Conservation (phyloP, 2,888 invertebrate species). For the Elysia crispata region DNA sequence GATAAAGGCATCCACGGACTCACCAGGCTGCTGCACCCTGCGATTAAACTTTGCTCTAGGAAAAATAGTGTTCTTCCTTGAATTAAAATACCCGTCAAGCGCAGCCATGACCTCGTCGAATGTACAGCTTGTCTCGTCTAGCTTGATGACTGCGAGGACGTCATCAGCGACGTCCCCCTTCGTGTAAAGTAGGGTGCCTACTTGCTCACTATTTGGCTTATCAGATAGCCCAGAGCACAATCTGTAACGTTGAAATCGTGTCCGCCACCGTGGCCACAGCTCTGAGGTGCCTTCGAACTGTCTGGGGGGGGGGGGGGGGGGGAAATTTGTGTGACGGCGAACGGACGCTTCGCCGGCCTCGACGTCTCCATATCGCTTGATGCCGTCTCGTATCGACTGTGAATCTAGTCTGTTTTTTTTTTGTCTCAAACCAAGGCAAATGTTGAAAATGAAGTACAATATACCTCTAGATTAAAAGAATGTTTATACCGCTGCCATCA, state of each 20-base stretch:
- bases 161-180: conserved; percentile 3
- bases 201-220: background rate
- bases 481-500: too few relatives aligned
- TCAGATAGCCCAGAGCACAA: background rate
- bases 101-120: background rate
- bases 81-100: conserved; percentile 4
- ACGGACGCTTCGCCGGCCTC: too few relatives aligned
- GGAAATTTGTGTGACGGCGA: too few relatives aligned
- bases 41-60: background rate
- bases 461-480: too few relatives aligned
- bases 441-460: too few relatives aligned
- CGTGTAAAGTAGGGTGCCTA: conserved; percentile 16
- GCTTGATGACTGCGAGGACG: background rate
- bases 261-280: too few relatives aligned
- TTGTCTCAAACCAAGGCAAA: too few relatives aligned
- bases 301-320: too few relatives aligned
- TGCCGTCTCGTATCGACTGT: too few relatives aligned
- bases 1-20: background rate
- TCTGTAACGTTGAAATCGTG: background rate
- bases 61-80: background rate
- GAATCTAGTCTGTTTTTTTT: too few relatives aligned
- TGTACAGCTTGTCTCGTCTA: background rate
- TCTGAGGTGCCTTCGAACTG: too few relatives aligned
- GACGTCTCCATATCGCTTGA: too few relatives aligned
- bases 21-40: background rate